These are phyloP conservation scores for Cottoperca gobio DNA, from an alignment of 2,797 vertebrate genomes.

Conservation along the genomic window DNA sequence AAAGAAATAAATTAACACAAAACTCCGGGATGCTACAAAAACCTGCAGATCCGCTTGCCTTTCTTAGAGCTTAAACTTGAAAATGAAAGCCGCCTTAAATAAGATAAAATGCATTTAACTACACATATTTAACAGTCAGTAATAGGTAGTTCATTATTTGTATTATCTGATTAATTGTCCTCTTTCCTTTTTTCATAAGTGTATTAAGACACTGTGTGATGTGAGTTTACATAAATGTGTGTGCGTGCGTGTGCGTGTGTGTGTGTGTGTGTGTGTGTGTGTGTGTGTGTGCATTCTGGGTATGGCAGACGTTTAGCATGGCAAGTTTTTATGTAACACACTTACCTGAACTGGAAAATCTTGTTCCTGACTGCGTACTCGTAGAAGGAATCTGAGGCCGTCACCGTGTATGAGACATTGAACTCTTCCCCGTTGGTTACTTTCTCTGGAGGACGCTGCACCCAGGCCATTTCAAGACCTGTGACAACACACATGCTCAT, in stretches of 20 bases:
- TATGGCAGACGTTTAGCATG: slow-evolving; percentile 25
- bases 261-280: not conserved
- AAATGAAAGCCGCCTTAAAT: not conserved
- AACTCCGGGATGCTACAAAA: not conserved
- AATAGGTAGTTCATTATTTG: not conserved
- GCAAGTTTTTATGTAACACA: slow-evolving; percentile 3
- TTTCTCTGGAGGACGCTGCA: slow-evolving; percentile 83
- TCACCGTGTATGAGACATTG: slow-evolving; percentile 82
- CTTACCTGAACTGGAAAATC: slow-evolving; percentile 84
- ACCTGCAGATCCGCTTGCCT: not conserved
- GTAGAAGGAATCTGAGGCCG: slow-evolving; percentile 81
- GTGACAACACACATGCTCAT: slow-evolving; percentile 20
- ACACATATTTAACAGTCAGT: not conserved
- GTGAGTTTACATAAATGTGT: not conserved
- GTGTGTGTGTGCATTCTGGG: not conserved
- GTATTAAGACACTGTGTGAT: not conserved
- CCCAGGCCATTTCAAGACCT: slow-evolving; percentile 87
- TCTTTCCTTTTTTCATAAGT: not conserved
- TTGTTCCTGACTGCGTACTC: slow-evolving; percentile 79
- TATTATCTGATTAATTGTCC: not conserved
- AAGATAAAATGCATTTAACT: not conserved
- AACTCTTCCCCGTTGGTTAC: slow-evolving; percentile 82
- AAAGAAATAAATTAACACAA: not conserved
- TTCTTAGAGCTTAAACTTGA: not conserved
- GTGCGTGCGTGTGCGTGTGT: not conserved